These are phyloP conservation scores for Anneissia japonica DNA, from an alignment of 35 echinoderm and acorn worm genomes.

Conservation along the genomic window DNA sequence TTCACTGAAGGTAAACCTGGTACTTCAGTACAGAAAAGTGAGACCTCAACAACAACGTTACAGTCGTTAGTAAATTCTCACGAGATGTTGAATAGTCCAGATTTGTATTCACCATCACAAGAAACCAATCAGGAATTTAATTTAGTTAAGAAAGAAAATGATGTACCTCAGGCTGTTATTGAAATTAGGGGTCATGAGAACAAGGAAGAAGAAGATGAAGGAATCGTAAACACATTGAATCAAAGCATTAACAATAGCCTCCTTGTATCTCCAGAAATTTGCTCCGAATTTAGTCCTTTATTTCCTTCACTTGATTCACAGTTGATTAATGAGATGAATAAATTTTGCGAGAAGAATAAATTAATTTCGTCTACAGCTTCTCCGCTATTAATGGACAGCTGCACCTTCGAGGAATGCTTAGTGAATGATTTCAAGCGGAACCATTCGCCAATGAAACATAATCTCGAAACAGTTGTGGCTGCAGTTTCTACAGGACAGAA, in stretches of 20 bases:
- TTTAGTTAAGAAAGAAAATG: neutral
- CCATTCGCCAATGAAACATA: neutral
- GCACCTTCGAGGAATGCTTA: neutral
- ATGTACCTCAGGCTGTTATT: neutral
- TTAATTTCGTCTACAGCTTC: slow-evolving; percentile 55
- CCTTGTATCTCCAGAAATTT: neutral
- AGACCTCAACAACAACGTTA: neutral
- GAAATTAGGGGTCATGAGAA: neutral
- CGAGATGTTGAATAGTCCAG: slow-evolving; percentile 21
- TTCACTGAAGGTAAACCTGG: neutral
- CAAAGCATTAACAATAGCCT: neutral
- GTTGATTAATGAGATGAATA: slow-evolving; percentile 48
- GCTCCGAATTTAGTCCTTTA: slow-evolving; percentile 18
- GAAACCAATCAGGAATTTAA: neutral
- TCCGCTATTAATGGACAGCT: slow-evolving; percentile 32
- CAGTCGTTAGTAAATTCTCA: slow-evolving; percentile 4
- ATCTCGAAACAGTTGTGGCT: neutral
- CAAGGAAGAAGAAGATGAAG: neutral
- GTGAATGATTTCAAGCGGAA: neutral
- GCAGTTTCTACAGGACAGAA: neutral
- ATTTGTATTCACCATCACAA: slow-evolving; percentile 5
- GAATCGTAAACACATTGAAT: neutral
- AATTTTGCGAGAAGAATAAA: slow-evolving; percentile 53
- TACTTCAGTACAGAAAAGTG: neutral
- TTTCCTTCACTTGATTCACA: slow-evolving; percentile 70